phyloP scores from a whole-genome alignment of 2,888 invertebrate genomes.

The Poecilobothrus nobilitatus region DNA sequence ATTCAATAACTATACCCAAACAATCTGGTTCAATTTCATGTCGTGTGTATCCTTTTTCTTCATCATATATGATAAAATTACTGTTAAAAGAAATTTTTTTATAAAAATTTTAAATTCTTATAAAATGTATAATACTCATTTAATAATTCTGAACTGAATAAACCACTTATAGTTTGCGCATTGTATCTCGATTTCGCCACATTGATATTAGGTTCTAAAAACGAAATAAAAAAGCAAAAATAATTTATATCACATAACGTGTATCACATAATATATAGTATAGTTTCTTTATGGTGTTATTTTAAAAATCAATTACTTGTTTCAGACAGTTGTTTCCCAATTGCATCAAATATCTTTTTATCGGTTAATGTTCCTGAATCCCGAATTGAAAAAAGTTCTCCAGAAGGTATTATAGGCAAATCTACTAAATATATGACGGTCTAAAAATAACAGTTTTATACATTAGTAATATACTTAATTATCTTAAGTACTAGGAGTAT shows the following conservation, averaged over 20 bases:
- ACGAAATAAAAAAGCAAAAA: slow-evolving; percentile 13
- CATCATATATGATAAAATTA: slow-evolving; percentile 67
- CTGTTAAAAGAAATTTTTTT: no score
- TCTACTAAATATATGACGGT: slow-evolving; percentile 60
- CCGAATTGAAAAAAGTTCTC: slow-evolving; percentile 80
- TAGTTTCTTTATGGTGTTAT: no score
- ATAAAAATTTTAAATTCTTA: no score
- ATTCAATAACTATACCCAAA: slow-evolving; percentile 76
- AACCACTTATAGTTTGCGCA: slow-evolving; percentile 81
- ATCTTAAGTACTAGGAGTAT: no score
- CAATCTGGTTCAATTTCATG: slow-evolving; percentile 71
- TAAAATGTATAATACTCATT: slow-evolving; percentile 52
- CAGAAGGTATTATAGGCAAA: slow-evolving; percentile 77
- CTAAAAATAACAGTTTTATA: slow-evolving; percentile 22
- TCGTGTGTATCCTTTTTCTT: slow-evolving; percentile 82
- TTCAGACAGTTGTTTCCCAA: slow-evolving; percentile 74
- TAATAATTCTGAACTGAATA: slow-evolving; percentile 77
- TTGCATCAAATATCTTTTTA: slow-evolving; percentile 88
- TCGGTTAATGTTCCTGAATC: slow-evolving; percentile 76
- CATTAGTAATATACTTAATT: no score
- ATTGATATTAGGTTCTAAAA: slow-evolving; percentile 78
- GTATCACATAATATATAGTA: no score
- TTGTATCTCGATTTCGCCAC: slow-evolving; percentile 73
- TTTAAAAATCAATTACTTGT: no score
- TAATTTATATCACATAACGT: no score